phyloP scores from a whole-genome alignment of 2,888 invertebrate genomes.

The Netelia inedita region DNA sequence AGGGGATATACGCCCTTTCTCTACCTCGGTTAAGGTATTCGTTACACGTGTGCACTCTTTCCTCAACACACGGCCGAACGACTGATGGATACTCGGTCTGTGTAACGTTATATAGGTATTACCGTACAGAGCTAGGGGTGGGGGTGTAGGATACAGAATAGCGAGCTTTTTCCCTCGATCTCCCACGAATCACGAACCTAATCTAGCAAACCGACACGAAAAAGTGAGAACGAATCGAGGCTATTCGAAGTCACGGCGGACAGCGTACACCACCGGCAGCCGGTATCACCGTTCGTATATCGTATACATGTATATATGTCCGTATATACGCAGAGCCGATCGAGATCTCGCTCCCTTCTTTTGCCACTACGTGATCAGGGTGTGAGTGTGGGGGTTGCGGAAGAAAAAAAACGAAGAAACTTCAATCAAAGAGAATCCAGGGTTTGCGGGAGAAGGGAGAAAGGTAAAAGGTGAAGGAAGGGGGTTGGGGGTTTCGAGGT shows the following conservation, averaged over 20 bases:
- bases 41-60: slow-evolving; percentile 70
- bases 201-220: slow-evolving; percentile 77
- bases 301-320: not conserved
- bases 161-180: slow-evolving; percentile 66
- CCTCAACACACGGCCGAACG: slow-evolving; percentile 33
- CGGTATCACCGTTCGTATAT: slow-evolving; percentile 40
- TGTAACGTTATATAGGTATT: slow-evolving; percentile 20
- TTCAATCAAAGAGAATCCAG: slow-evolving; percentile 49
- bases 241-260: slow-evolving; percentile 63
- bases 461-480: slow-evolving; percentile 15
- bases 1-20: slow-evolving; percentile 29
- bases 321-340: slow-evolving; percentile 51
- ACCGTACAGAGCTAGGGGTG: slow-evolving; percentile 10
- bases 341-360: slow-evolving; percentile 56
- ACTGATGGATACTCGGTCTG: slow-evolving; percentile 56
- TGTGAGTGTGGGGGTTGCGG: slow-evolving; percentile 47
- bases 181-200: slow-evolving; percentile 77
- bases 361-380: slow-evolving; percentile 60
- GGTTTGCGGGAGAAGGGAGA: slow-evolving; percentile 1
- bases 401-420: slow-evolving; percentile 36
- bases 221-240: slow-evolving; percentile 75
- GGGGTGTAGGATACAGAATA: slow-evolving; percentile 37
- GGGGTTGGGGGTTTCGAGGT: not conserved
- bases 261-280: slow-evolving; percentile 53
- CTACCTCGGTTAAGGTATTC: slow-evolving; percentile 72